These are phyloP conservation scores for Drosophila arizonae DNA, from an alignment of 1,140 invertebrate species.

Conservation along the genomic window DNA sequence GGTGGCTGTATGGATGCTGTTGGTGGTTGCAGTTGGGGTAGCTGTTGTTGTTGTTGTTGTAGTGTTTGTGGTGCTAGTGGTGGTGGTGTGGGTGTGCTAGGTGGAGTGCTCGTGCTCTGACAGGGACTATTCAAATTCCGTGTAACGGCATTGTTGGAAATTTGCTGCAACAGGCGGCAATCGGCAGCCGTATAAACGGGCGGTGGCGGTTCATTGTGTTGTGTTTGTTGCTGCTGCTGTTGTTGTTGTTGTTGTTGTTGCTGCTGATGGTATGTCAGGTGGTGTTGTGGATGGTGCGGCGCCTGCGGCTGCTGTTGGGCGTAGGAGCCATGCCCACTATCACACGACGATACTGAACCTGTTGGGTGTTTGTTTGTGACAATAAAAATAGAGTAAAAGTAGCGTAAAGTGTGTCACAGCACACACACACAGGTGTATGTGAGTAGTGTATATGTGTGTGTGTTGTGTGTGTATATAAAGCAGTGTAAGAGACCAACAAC, in stretches of 20 bases:
- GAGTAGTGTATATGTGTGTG: constrained; percentile 26
- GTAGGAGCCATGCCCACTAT: constrained; percentile 93
- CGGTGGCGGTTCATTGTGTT: constrained; percentile 58
- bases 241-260: constrained; percentile 48
- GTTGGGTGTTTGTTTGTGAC: constrained; percentile 55
- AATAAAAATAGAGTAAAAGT: constrained; percentile 52
- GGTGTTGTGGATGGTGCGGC: constrained; percentile 83
- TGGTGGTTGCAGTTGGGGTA: constrained; percentile 23
- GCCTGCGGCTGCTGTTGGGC: constrained; percentile 84
- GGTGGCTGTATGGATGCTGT: constrained; percentile 50
- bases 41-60: constrained; percentile 25
- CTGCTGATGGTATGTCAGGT: constrained; percentile 82
- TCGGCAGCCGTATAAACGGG: constrained; percentile 79
- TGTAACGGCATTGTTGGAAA: constrained; percentile 79
- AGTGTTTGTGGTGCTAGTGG: constrained; percentile 37
- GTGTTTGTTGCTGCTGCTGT: constrained; percentile 82
- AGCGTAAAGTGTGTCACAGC: constrained; percentile 41
- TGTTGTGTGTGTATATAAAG: constrained; percentile 36
- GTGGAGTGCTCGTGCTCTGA: constrained; percentile 67
- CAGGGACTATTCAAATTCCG: constrained; percentile 69
- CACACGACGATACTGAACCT: constrained; percentile 92
- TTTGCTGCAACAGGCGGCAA: constrained; percentile 76
- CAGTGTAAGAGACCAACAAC: constrained; percentile 42
- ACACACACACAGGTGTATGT: constrained; percentile 5
- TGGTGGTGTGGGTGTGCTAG: constrained; percentile 68